Conservation (phyloP, 2,113 vertebrate genomes). For the Daubentonia madagascariensis region DNA sequence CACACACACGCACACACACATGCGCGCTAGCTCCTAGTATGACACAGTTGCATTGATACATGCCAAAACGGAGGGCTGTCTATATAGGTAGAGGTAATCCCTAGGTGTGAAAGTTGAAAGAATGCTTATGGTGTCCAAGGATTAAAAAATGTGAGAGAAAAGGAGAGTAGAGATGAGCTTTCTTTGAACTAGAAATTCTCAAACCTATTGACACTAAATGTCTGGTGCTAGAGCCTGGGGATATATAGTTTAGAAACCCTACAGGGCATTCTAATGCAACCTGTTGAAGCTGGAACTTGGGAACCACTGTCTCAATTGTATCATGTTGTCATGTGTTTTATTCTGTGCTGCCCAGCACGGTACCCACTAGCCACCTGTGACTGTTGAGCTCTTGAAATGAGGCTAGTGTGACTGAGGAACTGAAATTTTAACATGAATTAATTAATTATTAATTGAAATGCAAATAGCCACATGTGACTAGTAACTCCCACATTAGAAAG, state of each 20-base stretch:
- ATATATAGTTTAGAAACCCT: not conserved
- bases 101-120: not conserved
- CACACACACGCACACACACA: not conserved
- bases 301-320: too few relatives aligned
- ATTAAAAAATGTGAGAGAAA: not conserved
- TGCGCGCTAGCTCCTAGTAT: not conserved
- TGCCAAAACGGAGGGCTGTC: not conserved
- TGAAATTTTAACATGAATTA: conserved; percentile 6
- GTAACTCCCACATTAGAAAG: not conserved
- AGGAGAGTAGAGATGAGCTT: not conserved
- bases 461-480: not conserved
- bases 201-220: not conserved
- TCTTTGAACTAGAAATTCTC: not conserved
- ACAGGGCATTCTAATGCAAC: not conserved
- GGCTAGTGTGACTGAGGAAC: not conserved
- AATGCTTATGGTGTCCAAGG: not conserved
- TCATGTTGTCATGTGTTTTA: not conserved
- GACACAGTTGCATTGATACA: not conserved
- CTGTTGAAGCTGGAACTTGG: not conserved
- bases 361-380: not conserved
- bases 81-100: not conserved
- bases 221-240: not conserved
- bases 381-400: not conserved
- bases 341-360: not conserved
- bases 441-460: not conserved